Conservation (phyloP, 2,797 vertebrate species). For the Huso huso region DNA sequence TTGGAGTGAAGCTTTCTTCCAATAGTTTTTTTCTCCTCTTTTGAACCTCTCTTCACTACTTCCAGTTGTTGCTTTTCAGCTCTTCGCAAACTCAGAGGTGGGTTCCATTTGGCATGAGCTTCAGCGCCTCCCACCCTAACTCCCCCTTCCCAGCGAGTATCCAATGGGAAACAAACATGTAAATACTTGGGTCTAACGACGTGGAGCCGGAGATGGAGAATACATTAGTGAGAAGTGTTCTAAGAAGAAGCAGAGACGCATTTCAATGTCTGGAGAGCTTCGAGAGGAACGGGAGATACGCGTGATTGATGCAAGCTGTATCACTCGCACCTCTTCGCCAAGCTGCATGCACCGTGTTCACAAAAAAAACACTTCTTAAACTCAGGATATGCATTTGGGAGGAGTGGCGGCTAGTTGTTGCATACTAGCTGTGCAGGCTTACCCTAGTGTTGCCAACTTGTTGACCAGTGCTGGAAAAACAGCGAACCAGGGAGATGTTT, state of each 20-base stretch:
- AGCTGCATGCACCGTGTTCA: no score
- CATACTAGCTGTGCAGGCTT: background rate
- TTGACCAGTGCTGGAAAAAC: no score
- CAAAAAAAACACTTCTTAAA: no score
- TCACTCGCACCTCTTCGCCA: background rate
- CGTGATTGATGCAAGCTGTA: slow-evolving; percentile 1
- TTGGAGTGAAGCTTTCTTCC: background rate
- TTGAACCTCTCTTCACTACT: background rate
- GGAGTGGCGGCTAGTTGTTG: no score
- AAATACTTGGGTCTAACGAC: slow-evolving; percentile 8
- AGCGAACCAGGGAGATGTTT: no score
- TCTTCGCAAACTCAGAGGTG: slow-evolving; percentile 25
- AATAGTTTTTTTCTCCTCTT: background rate
- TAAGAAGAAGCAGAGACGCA: slow-evolving; percentile 8
- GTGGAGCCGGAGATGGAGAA: background rate
- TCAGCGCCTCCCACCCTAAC: slow-evolving; percentile 36
- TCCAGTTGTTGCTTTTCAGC: slow-evolving; percentile 20
- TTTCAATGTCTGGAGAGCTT: background rate
- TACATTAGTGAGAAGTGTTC: slow-evolving; percentile 9
- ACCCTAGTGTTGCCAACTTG: no score
- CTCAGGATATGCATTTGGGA: no score
- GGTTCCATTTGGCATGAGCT: slow-evolving; percentile 29
- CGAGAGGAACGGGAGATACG: background rate
- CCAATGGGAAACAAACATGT: slow-evolving; percentile 42
- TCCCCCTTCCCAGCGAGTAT: slow-evolving; percentile 47